Conservation (phyloP, 2,797 vertebrate genomes). For the Coranthus polyacanthus region DNA sequence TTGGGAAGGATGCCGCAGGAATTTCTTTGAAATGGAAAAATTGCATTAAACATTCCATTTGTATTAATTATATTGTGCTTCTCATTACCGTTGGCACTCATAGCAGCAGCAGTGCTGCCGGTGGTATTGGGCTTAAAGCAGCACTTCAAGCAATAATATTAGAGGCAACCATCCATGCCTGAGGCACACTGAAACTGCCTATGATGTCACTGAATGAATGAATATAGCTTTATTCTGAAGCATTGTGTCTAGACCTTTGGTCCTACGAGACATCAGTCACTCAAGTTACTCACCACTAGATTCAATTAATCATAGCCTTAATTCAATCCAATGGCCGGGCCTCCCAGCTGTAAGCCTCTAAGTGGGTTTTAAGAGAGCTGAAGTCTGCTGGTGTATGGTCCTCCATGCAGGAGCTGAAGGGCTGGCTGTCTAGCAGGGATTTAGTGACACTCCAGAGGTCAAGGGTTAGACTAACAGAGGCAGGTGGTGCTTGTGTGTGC, state of each 20-base stretch:
- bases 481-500: conserved; percentile 40
- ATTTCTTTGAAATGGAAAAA: conserved; percentile 85
- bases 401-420: conserved; percentile 46
- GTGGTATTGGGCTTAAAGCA: conserved; percentile 52
- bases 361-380: conserved; percentile 71
- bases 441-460: conserved; percentile 69
- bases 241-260: conserved; percentile 71
- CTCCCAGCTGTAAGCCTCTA: conserved; percentile 65
- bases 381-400: conserved; percentile 28
- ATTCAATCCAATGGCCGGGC: conserved; percentile 68
- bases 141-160: conserved; percentile 61
- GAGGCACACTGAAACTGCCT: conserved; percentile 46
- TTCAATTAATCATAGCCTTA: conserved; percentile 76
- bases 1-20: conserved; percentile 63
- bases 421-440: conserved; percentile 41
- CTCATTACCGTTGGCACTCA: conserved; percentile 67
- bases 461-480: conserved; percentile 51
- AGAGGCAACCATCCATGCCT: conserved; percentile 62
- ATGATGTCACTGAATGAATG: conserved; percentile 63
- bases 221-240: conserved; percentile 58
- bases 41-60: conserved; percentile 85
- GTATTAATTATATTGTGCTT: conserved; percentile 76
- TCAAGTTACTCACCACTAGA: conserved; percentile 71
- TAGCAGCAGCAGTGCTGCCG: conserved; percentile 27
- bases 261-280: conserved; percentile 72